Conservation (phyloP, 2,113 vertebrate species). For the Barbus barbus region DNA sequence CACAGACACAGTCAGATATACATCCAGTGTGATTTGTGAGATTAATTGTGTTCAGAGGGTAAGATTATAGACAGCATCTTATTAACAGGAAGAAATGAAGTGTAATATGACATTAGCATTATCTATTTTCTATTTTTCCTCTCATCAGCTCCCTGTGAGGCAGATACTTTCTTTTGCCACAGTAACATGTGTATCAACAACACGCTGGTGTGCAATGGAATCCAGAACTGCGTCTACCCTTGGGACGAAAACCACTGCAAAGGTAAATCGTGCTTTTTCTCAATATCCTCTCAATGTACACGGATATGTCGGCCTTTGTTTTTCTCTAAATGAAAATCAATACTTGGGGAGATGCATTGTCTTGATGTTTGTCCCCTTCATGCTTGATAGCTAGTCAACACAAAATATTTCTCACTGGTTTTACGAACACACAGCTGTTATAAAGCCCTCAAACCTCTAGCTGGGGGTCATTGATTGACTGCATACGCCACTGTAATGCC, state of each 20-base stretch:
- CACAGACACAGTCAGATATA: conserved; percentile 32
- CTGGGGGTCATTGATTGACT: not conserved
- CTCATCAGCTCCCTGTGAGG: conserved; percentile 90
- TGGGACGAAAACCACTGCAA: conserved; percentile 99
- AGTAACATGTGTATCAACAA: conserved; percentile 99
- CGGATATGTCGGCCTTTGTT: not conserved
- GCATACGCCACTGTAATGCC: not conserved
- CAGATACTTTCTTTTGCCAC: conserved; percentile 96
- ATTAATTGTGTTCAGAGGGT: conserved; percentile 13
- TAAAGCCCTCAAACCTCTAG: not conserved
- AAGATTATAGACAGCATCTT: conserved; percentile 19
- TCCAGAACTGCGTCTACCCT: conserved; percentile 98
- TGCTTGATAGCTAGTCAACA: not conserved
- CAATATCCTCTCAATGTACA: not conserved
- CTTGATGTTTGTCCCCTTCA: not conserved
- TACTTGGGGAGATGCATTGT: not conserved
- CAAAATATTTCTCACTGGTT: not conserved
- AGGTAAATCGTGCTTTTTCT: conserved; percentile 77
- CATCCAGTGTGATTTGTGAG: not conserved
- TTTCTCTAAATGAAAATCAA: not conserved
- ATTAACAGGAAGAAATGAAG: not conserved
- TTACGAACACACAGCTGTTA: not conserved
- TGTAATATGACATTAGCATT: conserved; percentile 21
- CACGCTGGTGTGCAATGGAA: conserved; percentile 94
- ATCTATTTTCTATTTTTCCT: conserved; percentile 4